These are phyloP conservation scores for Leptobrachium leishanense DNA, from an alignment of 2,113 vertebrate genomes.

Conservation along the genomic window DNA sequence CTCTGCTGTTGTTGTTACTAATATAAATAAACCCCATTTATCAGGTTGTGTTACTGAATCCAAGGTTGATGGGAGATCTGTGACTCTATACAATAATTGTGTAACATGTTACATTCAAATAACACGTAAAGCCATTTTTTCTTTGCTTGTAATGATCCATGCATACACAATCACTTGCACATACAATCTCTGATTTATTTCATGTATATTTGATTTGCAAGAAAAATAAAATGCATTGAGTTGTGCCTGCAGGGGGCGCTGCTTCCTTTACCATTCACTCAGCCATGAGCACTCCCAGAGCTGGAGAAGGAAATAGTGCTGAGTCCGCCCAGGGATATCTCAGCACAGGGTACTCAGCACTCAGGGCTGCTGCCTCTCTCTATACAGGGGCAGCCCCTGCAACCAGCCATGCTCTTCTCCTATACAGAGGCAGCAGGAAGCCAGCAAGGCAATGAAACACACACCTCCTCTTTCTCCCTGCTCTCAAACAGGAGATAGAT, in stretches of 20 bases:
- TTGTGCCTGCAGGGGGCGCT: constrained; percentile 7
- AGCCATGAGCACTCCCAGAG: not conserved
- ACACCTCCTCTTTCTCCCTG: not conserved
- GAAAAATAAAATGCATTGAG: not conserved
- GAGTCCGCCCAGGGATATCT: constrained; percentile 21
- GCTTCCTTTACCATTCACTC: not conserved
- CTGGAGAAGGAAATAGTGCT: constrained; percentile 17
- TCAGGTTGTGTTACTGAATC: no score
- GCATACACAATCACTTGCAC: no score
- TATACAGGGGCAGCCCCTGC: constrained; percentile 16
- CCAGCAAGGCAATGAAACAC: constrained; percentile 37
- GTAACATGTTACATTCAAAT: no score
- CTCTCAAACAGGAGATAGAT: not conserved
- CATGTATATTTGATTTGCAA: not conserved
- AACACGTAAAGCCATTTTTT: no score
- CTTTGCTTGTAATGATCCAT: no score
- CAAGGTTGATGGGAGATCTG: no score
- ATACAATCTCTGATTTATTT: not conserved
- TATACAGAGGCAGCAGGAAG: constrained; percentile 20
- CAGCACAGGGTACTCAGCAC: not conserved
- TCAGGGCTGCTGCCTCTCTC: not conserved
- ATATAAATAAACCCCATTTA: no score
- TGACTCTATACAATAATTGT: no score
- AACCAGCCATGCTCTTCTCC: constrained; percentile 9
- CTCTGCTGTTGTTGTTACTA: no score